Evolutionary conservation across 2,113 vertebrate species (phyloP).

Genomic region (Phaethon lepturus): DNA sequence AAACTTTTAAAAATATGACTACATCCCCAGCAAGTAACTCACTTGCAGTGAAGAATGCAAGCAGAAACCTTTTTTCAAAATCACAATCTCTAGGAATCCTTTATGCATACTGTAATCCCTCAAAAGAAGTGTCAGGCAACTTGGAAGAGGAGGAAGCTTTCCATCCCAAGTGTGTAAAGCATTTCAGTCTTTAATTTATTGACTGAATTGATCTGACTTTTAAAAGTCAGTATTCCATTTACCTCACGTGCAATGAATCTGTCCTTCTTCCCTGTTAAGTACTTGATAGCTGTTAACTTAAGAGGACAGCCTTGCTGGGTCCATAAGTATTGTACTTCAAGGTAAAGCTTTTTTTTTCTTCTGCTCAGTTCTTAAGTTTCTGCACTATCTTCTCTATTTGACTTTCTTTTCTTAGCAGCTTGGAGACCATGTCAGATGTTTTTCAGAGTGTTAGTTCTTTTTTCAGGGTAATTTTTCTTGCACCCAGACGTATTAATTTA

Average conservation of each 20-base stretch:
- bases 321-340: not conserved
- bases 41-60: conserved; percentile 8
- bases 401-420: not conserved
- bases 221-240: conserved; percentile 49
- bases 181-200: conserved; percentile 65
- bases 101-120: conserved; percentile 27
- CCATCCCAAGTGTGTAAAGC: conserved; percentile 24
- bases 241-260: not conserved
- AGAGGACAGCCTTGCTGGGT: not conserved
- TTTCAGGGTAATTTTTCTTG: not conserved
- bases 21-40: not conserved
- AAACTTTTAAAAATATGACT: not conserved
- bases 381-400: not conserved
- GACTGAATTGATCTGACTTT: conserved; percentile 61
- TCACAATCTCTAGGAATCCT: conserved; percentile 51
- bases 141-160: conserved; percentile 13
- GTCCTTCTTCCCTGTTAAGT: conserved; percentile 2
- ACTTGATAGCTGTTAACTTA: conserved; percentile 29
- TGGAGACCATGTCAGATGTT: not conserved
- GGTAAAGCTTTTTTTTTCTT: not conserved
- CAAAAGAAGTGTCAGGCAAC: conserved; percentile 58
- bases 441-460: not conserved
- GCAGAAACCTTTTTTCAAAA: conserved; percentile 1
- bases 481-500: not conserved
- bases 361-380: not conserved